Percentiles rank a stretch among this genome's conserved stretches.
Conservation (phyloP, 2,888 invertebrate genomes). For the Drosophila borborema region DNA sequence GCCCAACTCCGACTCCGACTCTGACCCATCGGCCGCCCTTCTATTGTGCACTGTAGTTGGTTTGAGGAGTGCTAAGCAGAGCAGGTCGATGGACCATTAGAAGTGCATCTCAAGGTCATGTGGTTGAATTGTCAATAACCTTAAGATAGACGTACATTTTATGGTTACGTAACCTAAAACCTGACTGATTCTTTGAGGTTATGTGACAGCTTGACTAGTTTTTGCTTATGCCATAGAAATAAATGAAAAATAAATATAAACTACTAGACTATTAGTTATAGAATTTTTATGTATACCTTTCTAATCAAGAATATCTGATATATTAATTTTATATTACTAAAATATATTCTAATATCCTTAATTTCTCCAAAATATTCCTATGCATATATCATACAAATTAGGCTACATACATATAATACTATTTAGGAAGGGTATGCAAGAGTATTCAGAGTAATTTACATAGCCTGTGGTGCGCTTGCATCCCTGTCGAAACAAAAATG, state of each 20-base stretch:
- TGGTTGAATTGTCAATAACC: constrained; percentile 11
- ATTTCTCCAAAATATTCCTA: neutral
- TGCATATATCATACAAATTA: neutral
- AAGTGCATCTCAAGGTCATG: constrained; percentile 47
- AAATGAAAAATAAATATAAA: neutral
- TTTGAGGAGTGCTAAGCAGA: constrained; percentile 5
- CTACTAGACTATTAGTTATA: too few species aligned
- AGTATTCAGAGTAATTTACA: constrained; percentile 10
- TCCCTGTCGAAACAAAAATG: constrained; percentile 48
- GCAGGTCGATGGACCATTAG: constrained; percentile 42
- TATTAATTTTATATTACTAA: neutral
- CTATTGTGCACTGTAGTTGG: neutral
- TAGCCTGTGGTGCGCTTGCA: constrained; percentile 30
- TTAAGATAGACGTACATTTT: constrained; percentile 28
- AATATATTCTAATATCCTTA: neutral
- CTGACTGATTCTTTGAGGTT: neutral
- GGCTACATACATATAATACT: neutral
- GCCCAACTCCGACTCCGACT: neutral
- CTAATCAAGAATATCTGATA: neutral
- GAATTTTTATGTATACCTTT: neutral
- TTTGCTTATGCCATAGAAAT: neutral
- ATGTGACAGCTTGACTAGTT: neutral
- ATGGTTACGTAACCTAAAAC: neutral
- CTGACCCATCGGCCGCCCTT: neutral
- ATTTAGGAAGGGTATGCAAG: neutral